Percentiles rank a stretch among this genome's conserved stretches.
Conservation (phyloP, 2,113 vertebrate genomes). For the Aegithalos caudatus region DNA sequence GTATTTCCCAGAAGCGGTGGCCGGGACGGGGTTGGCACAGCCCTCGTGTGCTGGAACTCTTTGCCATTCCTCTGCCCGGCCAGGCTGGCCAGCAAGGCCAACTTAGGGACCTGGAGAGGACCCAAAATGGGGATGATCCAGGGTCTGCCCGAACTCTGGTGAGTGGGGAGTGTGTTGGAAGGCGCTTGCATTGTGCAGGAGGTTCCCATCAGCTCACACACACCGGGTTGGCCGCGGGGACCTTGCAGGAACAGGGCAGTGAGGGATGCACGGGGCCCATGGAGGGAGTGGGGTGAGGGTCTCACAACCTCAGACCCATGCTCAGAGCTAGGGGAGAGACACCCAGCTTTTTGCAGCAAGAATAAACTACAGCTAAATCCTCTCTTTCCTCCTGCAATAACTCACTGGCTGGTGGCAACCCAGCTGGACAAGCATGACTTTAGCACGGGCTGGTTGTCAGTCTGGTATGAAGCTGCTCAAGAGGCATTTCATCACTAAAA, state of each 20-base stretch:
- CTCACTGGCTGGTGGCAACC: background rate
- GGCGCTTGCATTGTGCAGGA: no score
- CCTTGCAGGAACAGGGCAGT: background rate
- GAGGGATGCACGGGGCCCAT: fast-evolving
- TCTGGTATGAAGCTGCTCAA: background rate
- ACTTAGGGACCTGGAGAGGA: background rate
- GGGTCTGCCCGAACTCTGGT: background rate
- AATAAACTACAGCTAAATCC: background rate
- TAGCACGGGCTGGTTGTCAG: fast-evolving
- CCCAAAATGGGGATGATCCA: fast-evolving
- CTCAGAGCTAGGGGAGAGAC: background rate
- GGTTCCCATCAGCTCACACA: background rate
- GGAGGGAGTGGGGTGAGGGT: background rate
- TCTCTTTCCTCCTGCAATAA: background rate
- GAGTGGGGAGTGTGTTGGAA: background rate
- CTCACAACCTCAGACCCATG: background rate
- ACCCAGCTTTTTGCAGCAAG: background rate
- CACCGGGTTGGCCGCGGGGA: fast-evolving
- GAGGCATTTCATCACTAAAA: background rate
- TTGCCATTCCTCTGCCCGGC: background rate
- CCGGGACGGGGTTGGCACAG: background rate
- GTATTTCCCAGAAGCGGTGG: background rate
- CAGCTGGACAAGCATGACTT: background rate
- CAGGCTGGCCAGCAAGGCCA: background rate
- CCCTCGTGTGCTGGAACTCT: background rate